Evolutionary conservation across 2,113 vertebrate species (phyloP).

Genomic region (Mionectes macconnelli): DNA sequence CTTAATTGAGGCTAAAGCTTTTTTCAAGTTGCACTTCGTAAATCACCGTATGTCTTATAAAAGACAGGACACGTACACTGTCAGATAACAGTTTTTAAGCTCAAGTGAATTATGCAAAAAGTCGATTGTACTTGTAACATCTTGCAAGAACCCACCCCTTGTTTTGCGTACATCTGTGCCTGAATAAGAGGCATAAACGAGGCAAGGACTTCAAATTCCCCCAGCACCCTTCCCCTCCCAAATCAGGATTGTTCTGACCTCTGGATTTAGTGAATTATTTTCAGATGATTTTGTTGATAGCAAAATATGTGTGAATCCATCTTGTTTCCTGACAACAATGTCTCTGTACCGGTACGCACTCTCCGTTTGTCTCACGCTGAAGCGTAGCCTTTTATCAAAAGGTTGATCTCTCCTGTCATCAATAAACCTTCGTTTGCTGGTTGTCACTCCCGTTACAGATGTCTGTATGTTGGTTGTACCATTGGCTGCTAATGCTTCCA

Average conservation of each 20-base stretch:
- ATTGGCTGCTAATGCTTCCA: slow-evolving; percentile 85
- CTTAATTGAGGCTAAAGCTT: neutral
- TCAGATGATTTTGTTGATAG: slow-evolving; percentile 95
- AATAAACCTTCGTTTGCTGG: slow-evolving; percentile 84
- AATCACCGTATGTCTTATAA: neutral
- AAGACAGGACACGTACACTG: neutral
- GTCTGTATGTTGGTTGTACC: slow-evolving; percentile 80
- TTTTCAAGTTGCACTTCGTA: neutral
- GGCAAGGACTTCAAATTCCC: neutral
- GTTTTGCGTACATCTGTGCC: fast-evolving
- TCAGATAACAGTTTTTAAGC: neutral
- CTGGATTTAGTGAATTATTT: slow-evolving; percentile 95
- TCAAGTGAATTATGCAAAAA: neutral
- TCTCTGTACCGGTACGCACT: slow-evolving; percentile 96
- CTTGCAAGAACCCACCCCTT: neutral
- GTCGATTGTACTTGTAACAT: neutral
- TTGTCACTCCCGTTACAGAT: slow-evolving; percentile 75
- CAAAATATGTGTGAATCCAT: slow-evolving; percentile 96
- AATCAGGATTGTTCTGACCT: slow-evolving; percentile 71
- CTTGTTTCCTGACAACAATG: slow-evolving; percentile 96
- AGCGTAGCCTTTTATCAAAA: slow-evolving; percentile 92
- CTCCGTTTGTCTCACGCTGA: slow-evolving; percentile 95
- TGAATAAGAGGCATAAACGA: neutral
- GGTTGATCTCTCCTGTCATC: slow-evolving; percentile 87
- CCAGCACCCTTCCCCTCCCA: neutral